Base-by-base conservation (phyloP, 2,888 invertebrate species). In the Byasa hedistus region DNA sequence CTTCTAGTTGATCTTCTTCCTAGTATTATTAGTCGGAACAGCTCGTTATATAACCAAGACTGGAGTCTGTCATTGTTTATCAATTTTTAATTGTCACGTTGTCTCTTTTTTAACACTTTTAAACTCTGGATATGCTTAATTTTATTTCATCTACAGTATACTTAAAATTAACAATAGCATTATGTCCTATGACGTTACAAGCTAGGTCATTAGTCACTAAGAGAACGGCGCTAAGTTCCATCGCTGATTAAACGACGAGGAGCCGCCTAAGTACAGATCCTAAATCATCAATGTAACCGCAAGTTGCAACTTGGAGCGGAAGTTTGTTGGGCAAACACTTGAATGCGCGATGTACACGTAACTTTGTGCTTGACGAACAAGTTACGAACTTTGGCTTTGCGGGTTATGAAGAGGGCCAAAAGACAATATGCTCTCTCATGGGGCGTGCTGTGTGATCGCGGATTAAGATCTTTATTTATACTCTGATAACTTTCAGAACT, bases 351-450 rank as follows among this genome's bases (percentile, higher is more conserved):
- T 66, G 66, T 66, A 63, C 58, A 66, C 66, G 58, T 63, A 66
- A 66, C 66, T 66, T 66, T 56, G 54, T 58, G 66, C 66, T 62
- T 62, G 66, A 66, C 66, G 66, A 66, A 55, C 62, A 62, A 66
- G 66, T 66, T 66, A 66, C 23, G 58, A 66, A 62, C 62, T 66
- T 66, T 55, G 62, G 62, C 66, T 55, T 66, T 59, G 66, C 48
- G 62, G 62, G 62, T 62, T 66, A 66, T 64, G 63, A 62, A 61
- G 64, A n/a, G 59, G 61, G 48, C 63, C 51, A 59, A 58, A 63
- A 64, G 63, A 68, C 64, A 64, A 64, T 64, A 68, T 64, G 63
- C 54, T 27, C 51, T 39, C 5, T 51, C 39, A 56, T 36, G 44
- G 55, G 60, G 19, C 60, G 52, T 56, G 44, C 52, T 52, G 22